These are phyloP conservation scores for Cyphomyrus discorhynchus DNA, from an alignment of 2,113 vertebrate species.

Conservation along the genomic window DNA sequence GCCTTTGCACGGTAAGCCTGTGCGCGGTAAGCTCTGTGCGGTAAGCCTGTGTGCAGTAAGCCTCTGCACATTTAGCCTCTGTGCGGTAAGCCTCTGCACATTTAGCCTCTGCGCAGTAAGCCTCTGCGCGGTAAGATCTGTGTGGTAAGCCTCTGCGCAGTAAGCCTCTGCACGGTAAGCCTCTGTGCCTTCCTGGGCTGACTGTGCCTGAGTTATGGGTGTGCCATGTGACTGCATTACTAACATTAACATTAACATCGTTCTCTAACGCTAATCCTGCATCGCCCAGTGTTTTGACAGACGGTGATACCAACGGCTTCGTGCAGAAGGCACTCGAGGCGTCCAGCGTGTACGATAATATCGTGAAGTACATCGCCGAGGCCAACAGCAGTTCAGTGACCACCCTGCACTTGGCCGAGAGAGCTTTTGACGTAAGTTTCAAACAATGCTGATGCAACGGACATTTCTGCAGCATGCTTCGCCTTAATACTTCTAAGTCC, in stretches of 20 bases:
- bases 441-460: neutral
- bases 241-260: neutral
- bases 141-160: constrained; percentile 21
- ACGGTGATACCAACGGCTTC: constrained; percentile 79
- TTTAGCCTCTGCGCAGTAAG: too few relatives aligned
- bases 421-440: constrained; percentile 74
- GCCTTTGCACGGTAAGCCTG: neutral
- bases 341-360: constrained; percentile 88
- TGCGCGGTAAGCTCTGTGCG: constrained; percentile 12
- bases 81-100: too few relatives aligned
- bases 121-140: neutral
- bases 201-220: neutral
- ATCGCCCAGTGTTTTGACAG: constrained; percentile 61
- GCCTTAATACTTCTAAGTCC: neutral
- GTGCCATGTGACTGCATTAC: neutral
- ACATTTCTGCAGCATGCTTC: neutral
- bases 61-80: too few relatives aligned
- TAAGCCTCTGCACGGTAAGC: constrained; percentile 47
- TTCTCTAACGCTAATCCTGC: constrained; percentile 34
- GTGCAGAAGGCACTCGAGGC: constrained; percentile 88
- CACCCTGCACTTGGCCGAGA: constrained; percentile 69
- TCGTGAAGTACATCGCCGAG: constrained; percentile 70
- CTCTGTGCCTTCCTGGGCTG: constrained; percentile 15
- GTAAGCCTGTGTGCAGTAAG: constrained; percentile 50
- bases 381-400: constrained; percentile 69